Conservation (phyloP, 2,113 vertebrate genomes). For the Prunella fulvescens region DNA sequence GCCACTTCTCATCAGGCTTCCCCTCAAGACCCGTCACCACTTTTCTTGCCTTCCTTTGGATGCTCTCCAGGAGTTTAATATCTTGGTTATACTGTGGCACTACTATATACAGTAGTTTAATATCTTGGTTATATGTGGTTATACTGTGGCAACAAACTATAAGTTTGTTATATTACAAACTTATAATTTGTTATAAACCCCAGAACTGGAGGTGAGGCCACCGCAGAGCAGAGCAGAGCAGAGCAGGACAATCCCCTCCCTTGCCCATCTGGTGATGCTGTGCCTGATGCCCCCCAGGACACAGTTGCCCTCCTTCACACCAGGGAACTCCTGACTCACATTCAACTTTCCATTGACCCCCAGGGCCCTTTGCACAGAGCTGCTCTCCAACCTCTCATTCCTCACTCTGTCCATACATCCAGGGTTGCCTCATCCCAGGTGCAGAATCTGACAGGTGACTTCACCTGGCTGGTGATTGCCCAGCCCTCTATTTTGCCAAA, state of each 20-base stretch:
- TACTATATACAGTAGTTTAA: too few species aligned
- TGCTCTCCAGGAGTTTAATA: rapidly evolving
- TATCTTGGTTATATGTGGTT: too few species aligned
- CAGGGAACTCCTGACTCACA: background rate
- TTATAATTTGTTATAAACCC: background rate
- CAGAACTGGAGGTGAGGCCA: rapidly evolving
- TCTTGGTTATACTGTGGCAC: rapidly evolving
- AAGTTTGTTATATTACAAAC: too few species aligned
- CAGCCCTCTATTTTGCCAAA: background rate
- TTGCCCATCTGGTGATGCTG: rapidly evolving
- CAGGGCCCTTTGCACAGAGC: rapidly evolving
- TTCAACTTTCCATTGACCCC: rapidly evolving
- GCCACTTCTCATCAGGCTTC: rapidly evolving
- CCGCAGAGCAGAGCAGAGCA: background rate
- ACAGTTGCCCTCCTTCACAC: background rate
- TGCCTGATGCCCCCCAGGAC: background rate
- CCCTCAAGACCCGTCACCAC: background rate
- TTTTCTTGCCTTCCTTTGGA: rapidly evolving
- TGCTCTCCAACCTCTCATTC: background rate
- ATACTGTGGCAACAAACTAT: too few species aligned
- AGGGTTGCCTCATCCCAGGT: background rate
- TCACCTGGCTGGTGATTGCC: background rate
- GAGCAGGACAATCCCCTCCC: background rate
- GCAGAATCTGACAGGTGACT: background rate
- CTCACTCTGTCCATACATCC: rapidly evolving